Conservation (phyloP, 2,888 invertebrate genomes). For the Drosophila planitibia region DNA sequence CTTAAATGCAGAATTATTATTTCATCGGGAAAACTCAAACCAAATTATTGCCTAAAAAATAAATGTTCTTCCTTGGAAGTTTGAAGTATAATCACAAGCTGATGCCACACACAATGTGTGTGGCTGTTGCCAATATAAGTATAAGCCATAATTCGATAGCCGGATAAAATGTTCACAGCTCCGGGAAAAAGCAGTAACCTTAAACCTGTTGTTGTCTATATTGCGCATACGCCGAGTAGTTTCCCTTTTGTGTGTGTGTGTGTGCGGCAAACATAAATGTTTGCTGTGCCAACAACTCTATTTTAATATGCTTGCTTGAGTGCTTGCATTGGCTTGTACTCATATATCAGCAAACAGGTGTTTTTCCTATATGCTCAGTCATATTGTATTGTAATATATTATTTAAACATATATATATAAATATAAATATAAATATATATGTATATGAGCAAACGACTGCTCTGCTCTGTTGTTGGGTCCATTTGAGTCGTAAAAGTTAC, state of each 20-base stretch:
- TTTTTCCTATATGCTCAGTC: conserved; percentile 2
- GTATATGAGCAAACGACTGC: not conserved
- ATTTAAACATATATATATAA: not conserved
- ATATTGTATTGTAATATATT: not conserved
- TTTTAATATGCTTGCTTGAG: conserved; percentile 54
- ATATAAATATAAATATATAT: conserved; percentile 1
- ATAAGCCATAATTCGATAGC: conserved; percentile 45
- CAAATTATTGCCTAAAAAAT: no score
- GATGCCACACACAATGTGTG: conserved; percentile 2
- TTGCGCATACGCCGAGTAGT: conserved; percentile 23
- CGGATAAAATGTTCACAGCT: conserved; percentile 6
- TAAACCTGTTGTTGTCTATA: conserved; percentile 23
- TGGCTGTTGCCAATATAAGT: conserved; percentile 4
- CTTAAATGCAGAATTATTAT: no score
- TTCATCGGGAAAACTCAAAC: no score
- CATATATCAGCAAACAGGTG: conserved; percentile 40
- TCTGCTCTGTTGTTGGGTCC: not conserved
- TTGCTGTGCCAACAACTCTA: conserved; percentile 50
- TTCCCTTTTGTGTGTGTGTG: not conserved
- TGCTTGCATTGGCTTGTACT: conserved; percentile 31
- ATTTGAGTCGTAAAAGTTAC: conserved; percentile 14
- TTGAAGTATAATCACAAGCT: not conserved
- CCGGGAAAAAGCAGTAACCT: conserved; percentile 4
- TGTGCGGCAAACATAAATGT: conserved; percentile 42
- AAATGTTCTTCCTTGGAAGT: no score